Percentiles rank a stretch among this genome's conserved stretches.
Evolutionary conservation across 2,113 vertebrate genomes (phyloP).

Genomic region (Cnemophilus loriae): DNA sequence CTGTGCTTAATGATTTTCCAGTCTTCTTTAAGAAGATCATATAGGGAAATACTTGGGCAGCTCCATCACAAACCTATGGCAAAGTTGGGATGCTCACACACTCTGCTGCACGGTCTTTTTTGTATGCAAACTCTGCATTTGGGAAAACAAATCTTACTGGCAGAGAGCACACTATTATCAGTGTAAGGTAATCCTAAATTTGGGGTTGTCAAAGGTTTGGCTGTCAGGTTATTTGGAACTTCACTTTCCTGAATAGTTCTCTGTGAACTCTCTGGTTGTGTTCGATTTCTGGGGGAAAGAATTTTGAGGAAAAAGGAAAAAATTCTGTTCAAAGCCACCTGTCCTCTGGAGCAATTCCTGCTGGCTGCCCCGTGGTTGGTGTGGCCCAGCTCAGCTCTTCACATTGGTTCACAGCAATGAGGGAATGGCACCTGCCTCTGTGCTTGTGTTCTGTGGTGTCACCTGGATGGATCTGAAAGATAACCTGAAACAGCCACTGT

Average conservation of each 20-base stretch:
- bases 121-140: neutral
- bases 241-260: neutral
- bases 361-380: neutral
- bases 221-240: neutral
- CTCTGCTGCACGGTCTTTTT: rapidly evolving
- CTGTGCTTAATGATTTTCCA: neutral
- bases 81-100: neutral
- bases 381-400: neutral
- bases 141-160: neutral
- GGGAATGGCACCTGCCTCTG: neutral
- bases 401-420: neutral
- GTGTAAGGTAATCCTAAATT: neutral
- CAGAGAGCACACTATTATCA: neutral
- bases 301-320: neutral
- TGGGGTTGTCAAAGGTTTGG: neutral
- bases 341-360: neutral
- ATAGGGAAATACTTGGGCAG: neutral
- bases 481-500: neutral
- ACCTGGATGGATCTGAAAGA: neutral
- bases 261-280: neutral
- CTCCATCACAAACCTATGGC: neutral
- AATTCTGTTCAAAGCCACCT: neutral
- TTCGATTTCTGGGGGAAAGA: neutral
- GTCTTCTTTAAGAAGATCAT: neutral
- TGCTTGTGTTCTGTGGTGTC: neutral